Evolutionary conservation across 2,797 vertebrate species (phyloP).

Genomic region (Centroberyx gerrardi): DNA sequence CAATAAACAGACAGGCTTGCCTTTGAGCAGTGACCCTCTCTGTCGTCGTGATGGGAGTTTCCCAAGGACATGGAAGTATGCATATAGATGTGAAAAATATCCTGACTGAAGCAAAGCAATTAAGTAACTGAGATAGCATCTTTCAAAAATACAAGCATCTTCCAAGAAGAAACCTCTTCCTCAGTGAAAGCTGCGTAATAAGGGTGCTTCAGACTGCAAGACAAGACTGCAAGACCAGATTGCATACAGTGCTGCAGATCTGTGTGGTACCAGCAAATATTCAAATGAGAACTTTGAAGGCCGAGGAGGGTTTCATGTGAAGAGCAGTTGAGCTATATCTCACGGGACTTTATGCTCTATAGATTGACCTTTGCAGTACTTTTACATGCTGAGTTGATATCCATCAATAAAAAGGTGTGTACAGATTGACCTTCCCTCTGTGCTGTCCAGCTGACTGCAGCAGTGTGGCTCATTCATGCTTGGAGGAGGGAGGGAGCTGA

Average conservation of each 20-base stretch:
- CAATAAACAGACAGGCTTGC: too few species aligned
- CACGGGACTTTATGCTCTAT: constrained; percentile 13
- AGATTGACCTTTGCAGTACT: constrained; percentile 3
- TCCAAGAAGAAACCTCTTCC: background rate
- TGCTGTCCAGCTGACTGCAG: constrained; percentile 76
- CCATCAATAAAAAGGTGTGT: constrained; percentile 38
- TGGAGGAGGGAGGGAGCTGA: constrained; percentile 63
- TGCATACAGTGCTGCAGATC: constrained; percentile 12
- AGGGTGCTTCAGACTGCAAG: background rate
- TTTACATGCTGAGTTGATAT: constrained; percentile 47
- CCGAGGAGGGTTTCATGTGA: constrained; percentile 5
- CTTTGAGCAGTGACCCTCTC: background rate
- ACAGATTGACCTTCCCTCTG: constrained; percentile 65
- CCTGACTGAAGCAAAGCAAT: background rate
- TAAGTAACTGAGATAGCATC: background rate
- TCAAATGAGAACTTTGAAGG: constrained; percentile 8
- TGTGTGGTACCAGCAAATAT: background rate
- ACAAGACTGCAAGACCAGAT: background rate
- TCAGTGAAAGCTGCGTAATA: background rate
- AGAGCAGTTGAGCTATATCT: background rate
- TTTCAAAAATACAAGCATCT: background rate
- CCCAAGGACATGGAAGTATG: background rate
- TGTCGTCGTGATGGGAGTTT: background rate
- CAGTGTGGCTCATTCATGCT: constrained; percentile 59
- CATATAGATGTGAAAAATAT: background rate